These are phyloP conservation scores for Petrocephalus sullivani DNA, from an alignment of 2,797 vertebrate species.

Conservation along the genomic window DNA sequence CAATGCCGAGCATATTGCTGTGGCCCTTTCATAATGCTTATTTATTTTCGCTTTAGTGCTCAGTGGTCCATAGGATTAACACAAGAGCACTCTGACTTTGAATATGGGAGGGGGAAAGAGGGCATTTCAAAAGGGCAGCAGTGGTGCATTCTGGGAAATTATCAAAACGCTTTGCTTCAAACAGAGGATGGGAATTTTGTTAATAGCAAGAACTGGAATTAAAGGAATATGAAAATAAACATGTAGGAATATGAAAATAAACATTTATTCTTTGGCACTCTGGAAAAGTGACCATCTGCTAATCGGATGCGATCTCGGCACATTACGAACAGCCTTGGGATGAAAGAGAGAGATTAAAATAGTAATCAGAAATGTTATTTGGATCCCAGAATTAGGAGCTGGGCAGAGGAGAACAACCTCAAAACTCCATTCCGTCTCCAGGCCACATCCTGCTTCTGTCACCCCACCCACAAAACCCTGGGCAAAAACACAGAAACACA, in stretches of 20 bases:
- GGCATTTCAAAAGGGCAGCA: slow-evolving; percentile 7
- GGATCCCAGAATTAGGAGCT: background rate
- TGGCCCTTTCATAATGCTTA: slow-evolving; percentile 35
- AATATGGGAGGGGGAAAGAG: background rate
- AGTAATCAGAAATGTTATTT: background rate
- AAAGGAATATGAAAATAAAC: background rate
- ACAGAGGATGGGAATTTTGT: background rate
- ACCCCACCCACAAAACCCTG: too few relatives aligned
- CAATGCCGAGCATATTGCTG: slow-evolving; percentile 46
- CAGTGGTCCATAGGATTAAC: slow-evolving; percentile 38
- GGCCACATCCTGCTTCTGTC: background rate
- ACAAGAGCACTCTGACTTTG: slow-evolving; percentile 26
- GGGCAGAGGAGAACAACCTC: background rate
- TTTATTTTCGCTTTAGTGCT: slow-evolving; percentile 39
- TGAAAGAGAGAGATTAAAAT: background rate
- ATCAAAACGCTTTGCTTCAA: background rate
- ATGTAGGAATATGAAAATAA: background rate
- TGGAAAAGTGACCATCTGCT: background rate
- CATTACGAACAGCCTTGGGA: background rate
- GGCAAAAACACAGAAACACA: background rate
- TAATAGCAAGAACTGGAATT: background rate
- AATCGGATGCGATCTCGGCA: background rate
- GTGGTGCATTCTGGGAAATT: background rate
- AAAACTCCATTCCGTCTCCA: background rate
- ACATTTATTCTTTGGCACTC: background rate